Conservation (phyloP, 2,113 vertebrate genomes). For the Neofelis nebulosa region DNA sequence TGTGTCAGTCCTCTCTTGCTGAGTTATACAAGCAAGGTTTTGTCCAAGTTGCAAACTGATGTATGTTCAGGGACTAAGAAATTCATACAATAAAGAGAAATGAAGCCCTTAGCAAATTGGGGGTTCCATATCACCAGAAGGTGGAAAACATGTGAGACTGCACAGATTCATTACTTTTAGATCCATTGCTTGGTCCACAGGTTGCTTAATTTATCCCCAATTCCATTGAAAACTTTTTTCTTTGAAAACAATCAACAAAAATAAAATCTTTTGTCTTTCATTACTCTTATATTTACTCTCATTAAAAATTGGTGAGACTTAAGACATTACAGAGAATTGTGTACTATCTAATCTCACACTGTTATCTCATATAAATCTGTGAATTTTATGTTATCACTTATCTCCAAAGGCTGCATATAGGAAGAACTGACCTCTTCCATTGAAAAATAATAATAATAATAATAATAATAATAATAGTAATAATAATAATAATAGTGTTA, state of each 20-base stretch:
- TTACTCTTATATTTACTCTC: background rate
- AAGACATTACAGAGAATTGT: background rate
- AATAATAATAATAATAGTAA: background rate
- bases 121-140: background rate
- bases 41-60: background rate
- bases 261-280: background rate
- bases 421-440: background rate
- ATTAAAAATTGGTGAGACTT: background rate
- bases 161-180: background rate
- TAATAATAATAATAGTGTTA: background rate
- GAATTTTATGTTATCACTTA: background rate
- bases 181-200: background rate
- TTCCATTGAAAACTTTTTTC: background rate
- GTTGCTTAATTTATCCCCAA: background rate
- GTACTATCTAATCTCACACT: background rate
- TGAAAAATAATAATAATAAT: background rate
- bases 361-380: background rate
- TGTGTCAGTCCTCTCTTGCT: background rate
- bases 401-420: background rate
- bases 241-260: background rate
- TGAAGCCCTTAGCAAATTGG: rapidly evolving
- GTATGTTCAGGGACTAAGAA: background rate
- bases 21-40: background rate
- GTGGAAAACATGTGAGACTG: background rate
- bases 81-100: background rate